phyloP scores from a whole-genome alignment of 2,797 vertebrate genomes.

The Poeciliopsis paucimaculata region DNA sequence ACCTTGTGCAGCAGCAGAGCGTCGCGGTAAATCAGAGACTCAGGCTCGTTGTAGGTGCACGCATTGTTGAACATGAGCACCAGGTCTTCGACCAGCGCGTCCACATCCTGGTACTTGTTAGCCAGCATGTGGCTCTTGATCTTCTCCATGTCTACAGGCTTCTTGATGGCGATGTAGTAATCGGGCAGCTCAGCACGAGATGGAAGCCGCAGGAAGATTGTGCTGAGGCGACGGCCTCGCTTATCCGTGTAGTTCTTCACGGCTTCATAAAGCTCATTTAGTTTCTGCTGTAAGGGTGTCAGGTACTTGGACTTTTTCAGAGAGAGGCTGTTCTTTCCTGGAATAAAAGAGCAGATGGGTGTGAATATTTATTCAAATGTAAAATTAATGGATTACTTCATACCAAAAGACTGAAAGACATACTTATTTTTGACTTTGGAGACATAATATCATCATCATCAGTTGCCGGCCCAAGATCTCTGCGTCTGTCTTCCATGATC shows the following conservation, averaged over 20 bases:
- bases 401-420: conserved; percentile 39
- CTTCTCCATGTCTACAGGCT: conserved; percentile 97
- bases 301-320: conserved; percentile 97
- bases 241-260: conserved; percentile 98
- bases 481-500: conserved; percentile 93
- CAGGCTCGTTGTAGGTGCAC: conserved; percentile 97
- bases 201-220: conserved; percentile 96
- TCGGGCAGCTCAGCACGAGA: conserved; percentile 96
- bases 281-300: conserved; percentile 96
- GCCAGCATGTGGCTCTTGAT: conserved; percentile 97
- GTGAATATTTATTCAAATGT: not conserved
- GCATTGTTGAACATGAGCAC: conserved; percentile 99
- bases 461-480: conserved; percentile 90
- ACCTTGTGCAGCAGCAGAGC: conserved; percentile 95
- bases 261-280: conserved; percentile 97
- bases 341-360: conserved; percentile 38
- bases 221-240: conserved; percentile 93
- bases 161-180: conserved; percentile 98
- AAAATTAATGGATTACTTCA: conserved; percentile 11
- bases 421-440: conserved; percentile 97
- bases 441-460: conserved; percentile 95
- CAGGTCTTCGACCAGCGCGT: conserved; percentile 96
- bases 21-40: conserved; percentile 98
- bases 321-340: conserved; percentile 94
- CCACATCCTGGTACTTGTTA: conserved; percentile 98